These are phyloP conservation scores for Abrostola triplasia DNA, from an alignment of 2,888 invertebrate genomes.

Conservation along the genomic window DNA sequence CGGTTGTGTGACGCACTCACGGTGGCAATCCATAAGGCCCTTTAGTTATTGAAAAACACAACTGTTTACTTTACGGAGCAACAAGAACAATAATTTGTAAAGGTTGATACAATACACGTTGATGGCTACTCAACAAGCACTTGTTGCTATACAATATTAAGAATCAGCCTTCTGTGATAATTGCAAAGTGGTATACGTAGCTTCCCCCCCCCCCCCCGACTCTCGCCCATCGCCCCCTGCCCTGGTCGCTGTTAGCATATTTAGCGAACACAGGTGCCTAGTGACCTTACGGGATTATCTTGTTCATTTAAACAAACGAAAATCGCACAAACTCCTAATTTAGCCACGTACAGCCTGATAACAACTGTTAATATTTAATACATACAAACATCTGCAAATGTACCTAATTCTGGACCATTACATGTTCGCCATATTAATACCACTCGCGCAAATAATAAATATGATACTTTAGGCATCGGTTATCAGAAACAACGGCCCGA, in stretches of 20 bases:
- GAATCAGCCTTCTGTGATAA: constrained; percentile 1
- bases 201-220: neutral
- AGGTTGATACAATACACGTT: too few species aligned
- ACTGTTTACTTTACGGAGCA: too few species aligned
- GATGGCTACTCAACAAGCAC: neutral
- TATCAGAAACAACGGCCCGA: too few species aligned
- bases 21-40: neutral
- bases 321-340: constrained; percentile 22
- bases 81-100: too few species aligned
- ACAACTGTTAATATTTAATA: constrained; percentile 5
- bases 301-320: constrained; percentile 29
- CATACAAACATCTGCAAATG: neutral
- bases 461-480: too few species aligned
- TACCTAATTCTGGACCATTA: neutral
- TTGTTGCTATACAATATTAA: neutral
- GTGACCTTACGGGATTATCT: constrained; percentile 34
- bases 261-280: constrained; percentile 47
- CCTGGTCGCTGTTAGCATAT: constrained; percentile 13
- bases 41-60: too few species aligned
- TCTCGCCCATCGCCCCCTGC: neutral
- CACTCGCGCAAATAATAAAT: too few species aligned
- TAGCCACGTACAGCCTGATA: constrained; percentile 5
- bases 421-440: neutral
- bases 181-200: neutral
- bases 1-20: neutral